These are phyloP conservation scores for Taeniopygia guttata DNA, from an alignment of 2,797 vertebrate species.

Conservation along the genomic window DNA sequence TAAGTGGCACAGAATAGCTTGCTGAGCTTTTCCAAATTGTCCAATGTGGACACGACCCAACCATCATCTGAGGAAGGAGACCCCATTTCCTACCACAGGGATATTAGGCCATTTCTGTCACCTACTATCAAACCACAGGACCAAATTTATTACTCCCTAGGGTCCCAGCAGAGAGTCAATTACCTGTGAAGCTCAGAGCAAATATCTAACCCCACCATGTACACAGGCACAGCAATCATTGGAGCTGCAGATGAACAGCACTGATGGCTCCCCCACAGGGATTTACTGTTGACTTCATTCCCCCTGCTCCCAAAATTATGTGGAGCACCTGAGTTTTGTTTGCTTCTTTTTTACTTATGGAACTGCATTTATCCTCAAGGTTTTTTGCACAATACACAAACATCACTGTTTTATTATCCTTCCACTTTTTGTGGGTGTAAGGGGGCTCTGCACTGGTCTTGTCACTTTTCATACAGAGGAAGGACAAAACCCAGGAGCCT, in stretches of 20 bases:
- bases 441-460: background rate
- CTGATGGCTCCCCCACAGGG: background rate
- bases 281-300: background rate
- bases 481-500: background rate
- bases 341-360: background rate
- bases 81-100: background rate
- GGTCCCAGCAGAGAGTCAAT: background rate
- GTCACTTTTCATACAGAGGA: background rate
- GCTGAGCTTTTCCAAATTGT: background rate
- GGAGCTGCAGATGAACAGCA: background rate
- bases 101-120: background rate
- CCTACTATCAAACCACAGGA: background rate
- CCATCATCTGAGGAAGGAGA: background rate
- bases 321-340: background rate
- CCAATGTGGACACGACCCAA: fast-evolving
- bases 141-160: background rate
- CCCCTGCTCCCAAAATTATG: background rate
- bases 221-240: background rate
- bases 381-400: background rate
- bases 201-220: background rate
- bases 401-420: background rate
- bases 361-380: background rate
- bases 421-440: background rate
- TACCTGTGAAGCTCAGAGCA: background rate
- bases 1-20: background rate